Evolutionary conservation across 1,140 invertebrate genomes (phyloP), one percentile per base, ranked within the genome.

Genomic region (Cyclina sinensis): DNA sequence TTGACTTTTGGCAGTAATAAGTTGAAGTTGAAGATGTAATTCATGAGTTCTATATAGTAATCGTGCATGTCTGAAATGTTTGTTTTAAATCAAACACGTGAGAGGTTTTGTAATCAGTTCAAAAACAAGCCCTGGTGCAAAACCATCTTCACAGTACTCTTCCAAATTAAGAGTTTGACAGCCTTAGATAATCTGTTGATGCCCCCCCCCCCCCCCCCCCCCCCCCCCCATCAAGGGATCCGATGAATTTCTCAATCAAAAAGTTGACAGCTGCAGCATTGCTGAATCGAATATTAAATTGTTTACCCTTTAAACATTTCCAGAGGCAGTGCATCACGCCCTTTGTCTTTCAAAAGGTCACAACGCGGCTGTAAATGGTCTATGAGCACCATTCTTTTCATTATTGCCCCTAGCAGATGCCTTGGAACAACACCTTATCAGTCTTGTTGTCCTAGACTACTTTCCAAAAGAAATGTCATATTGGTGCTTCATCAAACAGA

Each of bases 401-500:
- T 90, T 85, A 24, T 85, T 80, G 18, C 89, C 85, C 80, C 57
- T 65, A 43, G 85, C n/a, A 84, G 88, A 90, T 18, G 80, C 80
- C 73, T 88, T 90, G 3, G 54, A 51, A 18, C 18, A 18, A 37
- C 73, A 80, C 18, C 80, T 32, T 12, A 87, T 78, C 21, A 87
- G 78, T 51, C 89, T n/a, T 24, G 70, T 43, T 21, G 68, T 54
- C 68, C 81, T n/a, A n/a, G n/a, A n/a, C n/a, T n/a, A n/a, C n/a
- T n/a, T n/a, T 62, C 27, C 35, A 35, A 81, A 81, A 37, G 27
- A 35, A 18, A 1, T 35, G 37, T 81, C 79, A 59, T 35, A 81
- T 57, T n/a, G 79, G 48, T 59, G 79, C 51, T 46, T 54, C 48
- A 18, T 37, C 43, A 80, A 80, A 80, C 27, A 32, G 27, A 51